phyloP scores from a whole-genome alignment of 2,888 invertebrate species.

The Lasius platythorax region DNA sequence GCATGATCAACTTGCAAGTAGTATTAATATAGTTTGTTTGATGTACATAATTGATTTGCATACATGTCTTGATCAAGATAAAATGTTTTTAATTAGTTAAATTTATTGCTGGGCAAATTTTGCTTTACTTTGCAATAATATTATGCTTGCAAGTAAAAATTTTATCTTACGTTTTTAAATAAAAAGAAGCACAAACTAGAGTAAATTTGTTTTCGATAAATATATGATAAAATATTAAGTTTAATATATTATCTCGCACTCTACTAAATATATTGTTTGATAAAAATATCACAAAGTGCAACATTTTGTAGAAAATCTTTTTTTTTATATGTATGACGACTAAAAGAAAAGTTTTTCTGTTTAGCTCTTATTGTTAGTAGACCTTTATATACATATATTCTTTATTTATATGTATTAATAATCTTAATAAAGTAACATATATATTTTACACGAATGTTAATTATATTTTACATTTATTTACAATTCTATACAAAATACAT shows the following conservation, averaged over 20 bases:
- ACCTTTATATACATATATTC: slow-evolving; percentile 18
- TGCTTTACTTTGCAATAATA: slow-evolving; percentile 37
- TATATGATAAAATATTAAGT: slow-evolving; percentile 27
- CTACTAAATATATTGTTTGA: slow-evolving; percentile 35
- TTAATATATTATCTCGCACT: slow-evolving; percentile 12
- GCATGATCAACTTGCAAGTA: slow-evolving; percentile 41
- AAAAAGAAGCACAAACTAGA: background rate
- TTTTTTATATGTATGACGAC: background rate
- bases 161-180: slow-evolving; percentile 13
- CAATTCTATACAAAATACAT: background rate
- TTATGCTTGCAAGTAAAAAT: slow-evolving; percentile 7
- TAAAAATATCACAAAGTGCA: background rate
- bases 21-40: slow-evolving; percentile 22
- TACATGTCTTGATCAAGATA: background rate
- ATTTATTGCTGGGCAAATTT: slow-evolving; percentile 5
- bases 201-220: slow-evolving; percentile 40
- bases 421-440: slow-evolving; percentile 13
- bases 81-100: slow-evolving; percentile 18
- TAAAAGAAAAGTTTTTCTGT: slow-evolving; percentile 3
- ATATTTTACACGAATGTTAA: background rate
- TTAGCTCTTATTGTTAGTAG: background rate
- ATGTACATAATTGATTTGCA: slow-evolving; percentile 9
- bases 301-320: background rate
- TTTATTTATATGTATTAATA: slow-evolving; percentile 36
- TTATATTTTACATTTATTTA: slow-evolving; percentile 46